Conservation (phyloP, 2,888 invertebrate species). For the Caenorhabditis uteleia region DNA sequence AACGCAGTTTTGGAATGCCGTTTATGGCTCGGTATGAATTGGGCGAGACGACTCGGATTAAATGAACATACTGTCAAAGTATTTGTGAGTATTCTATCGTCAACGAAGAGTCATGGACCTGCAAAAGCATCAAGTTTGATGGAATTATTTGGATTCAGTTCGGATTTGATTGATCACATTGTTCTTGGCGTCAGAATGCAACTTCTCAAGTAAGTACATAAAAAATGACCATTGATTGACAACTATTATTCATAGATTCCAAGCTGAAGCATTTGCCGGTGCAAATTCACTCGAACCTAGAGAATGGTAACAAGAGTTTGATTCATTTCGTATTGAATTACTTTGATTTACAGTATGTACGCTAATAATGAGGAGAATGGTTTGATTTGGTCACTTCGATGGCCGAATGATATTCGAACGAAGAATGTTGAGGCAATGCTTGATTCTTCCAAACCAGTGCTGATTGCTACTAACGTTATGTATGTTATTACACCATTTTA, state of each 20-base stretch:
- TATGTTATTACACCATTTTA: conserved; percentile 13
- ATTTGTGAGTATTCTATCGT: conserved; percentile 8
- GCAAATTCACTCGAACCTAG: conserved; percentile 9
- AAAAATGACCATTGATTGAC: too few species aligned
- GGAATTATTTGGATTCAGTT: conserved; percentile 5
- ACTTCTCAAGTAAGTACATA: conserved; percentile 21
- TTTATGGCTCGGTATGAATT: conserved; percentile 13
- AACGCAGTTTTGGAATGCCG: conserved; percentile 9
- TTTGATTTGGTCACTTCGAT: conserved; percentile 18
- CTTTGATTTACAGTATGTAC: conserved; percentile 2
- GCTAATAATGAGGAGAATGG: conserved; percentile 6
- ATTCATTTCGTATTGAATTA: neutral
- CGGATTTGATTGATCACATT: conserved; percentile 5
- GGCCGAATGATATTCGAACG: conserved; percentile 51
- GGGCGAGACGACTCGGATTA: conserved; percentile 8
- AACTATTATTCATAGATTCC: too few species aligned
- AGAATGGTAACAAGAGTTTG: conserved; percentile 4
- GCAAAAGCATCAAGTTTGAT: conserved; percentile 10
- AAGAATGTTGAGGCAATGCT: conserved; percentile 56
- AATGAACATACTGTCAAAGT: neutral
- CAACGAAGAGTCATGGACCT: neutral
- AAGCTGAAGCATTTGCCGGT: conserved; percentile 27
- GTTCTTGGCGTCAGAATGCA: conserved; percentile 9
- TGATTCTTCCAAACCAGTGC: conserved; percentile 45
- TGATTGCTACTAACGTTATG: conserved; percentile 27